A percentile compares a stretch with the other conserved stretches of the same genome.
phyloP scores from a whole-genome alignment of 2,888 invertebrate species.

The Epinotia demarniana region DNA sequence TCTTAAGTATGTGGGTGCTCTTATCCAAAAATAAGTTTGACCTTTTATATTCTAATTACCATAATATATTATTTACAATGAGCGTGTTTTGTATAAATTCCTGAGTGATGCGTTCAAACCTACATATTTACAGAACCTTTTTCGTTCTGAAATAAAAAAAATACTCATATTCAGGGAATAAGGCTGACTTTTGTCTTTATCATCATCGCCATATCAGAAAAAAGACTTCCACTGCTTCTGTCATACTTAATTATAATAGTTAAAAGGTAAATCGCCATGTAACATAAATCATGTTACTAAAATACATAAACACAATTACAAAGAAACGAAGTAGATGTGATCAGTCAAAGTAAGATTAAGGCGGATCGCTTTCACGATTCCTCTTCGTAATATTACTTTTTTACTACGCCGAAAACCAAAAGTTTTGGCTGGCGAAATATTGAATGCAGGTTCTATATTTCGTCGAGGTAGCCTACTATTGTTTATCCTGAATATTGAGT shows the following conservation, averaged over 20 bases:
- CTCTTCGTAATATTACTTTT: slow-evolving; percentile 48
- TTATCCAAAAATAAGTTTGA: no score
- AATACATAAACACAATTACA: slow-evolving; percentile 38
- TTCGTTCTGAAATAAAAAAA: no score
- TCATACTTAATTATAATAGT: neutral
- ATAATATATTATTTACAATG: no score
- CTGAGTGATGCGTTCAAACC: no score
- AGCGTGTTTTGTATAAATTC: no score
- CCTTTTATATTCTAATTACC: no score
- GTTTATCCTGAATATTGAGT: slow-evolving; percentile 10
- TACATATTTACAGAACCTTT: no score
- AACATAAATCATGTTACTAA: neutral
- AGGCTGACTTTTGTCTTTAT: no score
- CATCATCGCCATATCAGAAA: no score
- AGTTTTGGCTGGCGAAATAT: slow-evolving; percentile 36
- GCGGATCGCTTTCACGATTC: slow-evolving; percentile 46
- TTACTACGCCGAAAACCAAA: slow-evolving; percentile 37
- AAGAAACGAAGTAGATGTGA: slow-evolving; percentile 51
- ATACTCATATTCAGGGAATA: no score
- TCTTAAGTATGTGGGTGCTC: no score
- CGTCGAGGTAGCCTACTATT: slow-evolving; percentile 1
- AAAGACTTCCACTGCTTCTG: no score
- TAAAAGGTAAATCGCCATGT: slow-evolving; percentile 18
- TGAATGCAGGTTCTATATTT: slow-evolving; percentile 30
- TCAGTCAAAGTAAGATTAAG: slow-evolving; percentile 55